phyloP scores from a whole-genome alignment of 2,113 vertebrate genomes.

The Laticauda laticaudata region DNA sequence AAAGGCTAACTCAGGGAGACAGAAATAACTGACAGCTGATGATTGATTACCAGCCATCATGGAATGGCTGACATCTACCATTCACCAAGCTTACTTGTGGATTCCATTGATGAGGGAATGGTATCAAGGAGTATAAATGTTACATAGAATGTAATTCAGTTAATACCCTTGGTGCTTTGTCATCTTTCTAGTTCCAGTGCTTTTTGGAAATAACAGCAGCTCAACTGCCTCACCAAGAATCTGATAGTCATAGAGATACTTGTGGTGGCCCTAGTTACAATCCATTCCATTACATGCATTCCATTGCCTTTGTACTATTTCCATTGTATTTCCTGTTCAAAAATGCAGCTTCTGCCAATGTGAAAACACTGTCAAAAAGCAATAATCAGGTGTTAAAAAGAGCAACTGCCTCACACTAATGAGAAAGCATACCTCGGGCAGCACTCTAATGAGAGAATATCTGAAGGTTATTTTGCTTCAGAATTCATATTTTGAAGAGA shows the following conservation, averaged over 20 bases:
- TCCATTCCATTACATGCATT: not conserved
- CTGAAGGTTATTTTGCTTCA: not conserved
- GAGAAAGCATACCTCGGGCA: not conserved
- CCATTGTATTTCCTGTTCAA: not conserved
- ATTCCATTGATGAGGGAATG: constrained; percentile 67
- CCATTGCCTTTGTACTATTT: not conserved
- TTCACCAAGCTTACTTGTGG: constrained; percentile 69
- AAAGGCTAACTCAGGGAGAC: constrained; percentile 83
- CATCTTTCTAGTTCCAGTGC: not conserved
- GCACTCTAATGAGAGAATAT: not conserved
- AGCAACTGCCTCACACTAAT: not conserved
- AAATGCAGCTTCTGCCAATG: not conserved
- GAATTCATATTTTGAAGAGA: not conserved
- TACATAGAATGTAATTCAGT: constrained; percentile 44
- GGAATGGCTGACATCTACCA: constrained; percentile 80
- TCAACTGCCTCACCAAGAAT: not conserved
- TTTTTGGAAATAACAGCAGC: not conserved
- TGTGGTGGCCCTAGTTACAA: not conserved
- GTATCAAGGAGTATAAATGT: constrained; percentile 62
- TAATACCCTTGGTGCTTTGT: not conserved
- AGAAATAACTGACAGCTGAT: constrained; percentile 84
- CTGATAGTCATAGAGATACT: not conserved
- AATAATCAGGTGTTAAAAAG: not conserved
- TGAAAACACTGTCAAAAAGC: not conserved
- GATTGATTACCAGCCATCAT: constrained; percentile 90